These are phyloP conservation scores for Ascidia mentula DNA, from an alignment of 23 tunicate species.

Conservation along the genomic window DNA sequence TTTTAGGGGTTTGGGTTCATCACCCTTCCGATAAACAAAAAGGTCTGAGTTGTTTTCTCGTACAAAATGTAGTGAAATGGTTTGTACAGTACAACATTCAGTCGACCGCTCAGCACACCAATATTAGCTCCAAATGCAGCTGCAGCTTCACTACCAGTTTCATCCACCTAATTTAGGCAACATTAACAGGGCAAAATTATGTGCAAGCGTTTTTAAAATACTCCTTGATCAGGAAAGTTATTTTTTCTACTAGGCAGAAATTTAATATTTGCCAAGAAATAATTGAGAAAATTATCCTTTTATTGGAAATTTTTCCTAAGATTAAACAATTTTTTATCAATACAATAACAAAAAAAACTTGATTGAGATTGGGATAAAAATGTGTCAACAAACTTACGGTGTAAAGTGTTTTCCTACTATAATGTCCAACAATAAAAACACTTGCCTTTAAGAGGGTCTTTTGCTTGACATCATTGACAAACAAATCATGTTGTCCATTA, in stretches of 20 bases:
- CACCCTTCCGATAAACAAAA: slow-evolving; percentile 54
- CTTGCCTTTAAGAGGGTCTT: slow-evolving; percentile 42
- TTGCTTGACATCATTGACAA: slow-evolving; percentile 17
- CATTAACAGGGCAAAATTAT: no score
- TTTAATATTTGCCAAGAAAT: no score
- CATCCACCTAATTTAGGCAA: slow-evolving; percentile 27
- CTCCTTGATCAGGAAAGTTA: no score
- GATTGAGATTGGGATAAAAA: no score
- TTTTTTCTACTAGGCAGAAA: no score
- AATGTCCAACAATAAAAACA: background rate
- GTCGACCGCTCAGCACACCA: slow-evolving; percentile 13
- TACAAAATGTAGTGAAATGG: slow-evolving; percentile 51
- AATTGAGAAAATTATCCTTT: no score
- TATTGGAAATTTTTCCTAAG: no score
- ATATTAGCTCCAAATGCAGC: slow-evolving; percentile 33
- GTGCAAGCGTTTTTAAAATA: no score
- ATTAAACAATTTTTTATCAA: no score
- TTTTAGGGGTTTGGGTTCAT: slow-evolving; percentile 22
- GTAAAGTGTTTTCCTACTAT: slow-evolving; percentile 37
- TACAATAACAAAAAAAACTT: no score
- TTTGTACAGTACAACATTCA: slow-evolving; percentile 8
- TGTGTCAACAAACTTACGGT: no score
- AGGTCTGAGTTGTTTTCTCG: slow-evolving; percentile 39
- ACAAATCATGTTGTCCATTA: background rate
- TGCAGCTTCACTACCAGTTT: slow-evolving; percentile 51